These are phyloP conservation scores for Rhagonycha fulva DNA, from an alignment of 2,888 invertebrate species.

Conservation along the genomic window DNA sequence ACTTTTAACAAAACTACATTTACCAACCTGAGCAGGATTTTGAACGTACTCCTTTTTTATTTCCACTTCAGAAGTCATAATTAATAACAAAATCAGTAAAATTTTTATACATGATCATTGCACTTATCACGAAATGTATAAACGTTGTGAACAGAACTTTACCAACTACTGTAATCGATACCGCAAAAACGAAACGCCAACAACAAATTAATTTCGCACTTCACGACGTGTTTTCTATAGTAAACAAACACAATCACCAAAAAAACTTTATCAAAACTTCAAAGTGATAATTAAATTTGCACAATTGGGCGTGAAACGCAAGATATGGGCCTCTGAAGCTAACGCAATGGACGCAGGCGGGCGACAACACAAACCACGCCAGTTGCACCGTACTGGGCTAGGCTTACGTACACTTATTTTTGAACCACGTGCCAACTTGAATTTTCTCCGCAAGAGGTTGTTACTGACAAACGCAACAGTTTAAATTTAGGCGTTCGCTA, in stretches of 20 bases:
- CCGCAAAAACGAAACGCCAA: neutral
- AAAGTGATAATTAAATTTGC: slow-evolving; percentile 21
- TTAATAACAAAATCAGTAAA: slow-evolving; percentile 30
- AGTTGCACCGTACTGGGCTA: slow-evolving; percentile 45
- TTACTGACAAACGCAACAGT: neutral
- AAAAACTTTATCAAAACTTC: neutral
- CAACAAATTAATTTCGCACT: neutral
- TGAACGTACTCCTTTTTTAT: slow-evolving; percentile 48
- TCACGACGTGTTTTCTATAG: neutral
- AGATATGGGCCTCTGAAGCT: slow-evolving; percentile 19
- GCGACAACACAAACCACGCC: slow-evolving; percentile 56
- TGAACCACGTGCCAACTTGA: neutral
- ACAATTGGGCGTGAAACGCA: slow-evolving; percentile 38
- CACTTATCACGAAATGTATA: slow-evolving; percentile 28
- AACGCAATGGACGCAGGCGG: slow-evolving; percentile 48
- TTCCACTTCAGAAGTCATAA: slow-evolving; percentile 43
- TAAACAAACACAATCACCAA: neutral
- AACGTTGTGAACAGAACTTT: slow-evolving; percentile 32
- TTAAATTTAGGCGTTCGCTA: neutral
- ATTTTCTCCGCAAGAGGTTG: neutral
- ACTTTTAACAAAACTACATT: slow-evolving; percentile 13
- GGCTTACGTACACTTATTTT: slow-evolving; percentile 24
- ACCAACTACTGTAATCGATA: slow-evolving; percentile 16
- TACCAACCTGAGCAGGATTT: slow-evolving; percentile 45
- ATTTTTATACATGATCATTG: slow-evolving; percentile 37